phyloP scores from a whole-genome alignment of 2,888 invertebrate genomes.

The Drosophila dives region DNA sequence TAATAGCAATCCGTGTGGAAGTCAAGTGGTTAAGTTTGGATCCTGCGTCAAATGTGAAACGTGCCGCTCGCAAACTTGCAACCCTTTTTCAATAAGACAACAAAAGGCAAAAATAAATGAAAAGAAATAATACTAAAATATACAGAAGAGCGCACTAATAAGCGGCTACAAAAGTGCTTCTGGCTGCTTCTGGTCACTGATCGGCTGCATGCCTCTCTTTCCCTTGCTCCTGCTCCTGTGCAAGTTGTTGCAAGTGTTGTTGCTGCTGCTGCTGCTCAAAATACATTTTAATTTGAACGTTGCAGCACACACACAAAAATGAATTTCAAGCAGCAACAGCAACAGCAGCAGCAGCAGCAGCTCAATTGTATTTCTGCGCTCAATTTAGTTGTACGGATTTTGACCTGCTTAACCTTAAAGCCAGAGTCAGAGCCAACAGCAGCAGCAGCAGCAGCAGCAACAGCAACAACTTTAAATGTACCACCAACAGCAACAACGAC shows the following conservation, averaged over 20 bases:
- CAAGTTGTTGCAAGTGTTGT: slow-evolving; percentile 33
- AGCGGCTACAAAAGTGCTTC: slow-evolving; percentile 79
- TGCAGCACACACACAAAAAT: slow-evolving; percentile 46
- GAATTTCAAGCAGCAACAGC: slow-evolving; percentile 47
- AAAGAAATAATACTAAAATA: slow-evolving; percentile 37
- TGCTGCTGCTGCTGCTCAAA: slow-evolving; percentile 51
- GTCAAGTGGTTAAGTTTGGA: slow-evolving; percentile 38
- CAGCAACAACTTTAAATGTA: slow-evolving; percentile 46
- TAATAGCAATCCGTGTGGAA: slow-evolving; percentile 62
- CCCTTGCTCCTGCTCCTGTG: not conserved
- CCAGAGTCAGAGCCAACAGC: slow-evolving; percentile 57
- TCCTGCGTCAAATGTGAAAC: slow-evolving; percentile 73
- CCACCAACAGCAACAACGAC: slow-evolving; percentile 41
- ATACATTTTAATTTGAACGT: slow-evolving; percentile 78
- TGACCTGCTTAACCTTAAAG: slow-evolving; percentile 83
- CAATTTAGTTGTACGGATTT: slow-evolving; percentile 84
- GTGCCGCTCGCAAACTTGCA: slow-evolving; percentile 54
- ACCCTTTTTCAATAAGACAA: slow-evolving; percentile 24
- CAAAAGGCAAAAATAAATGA: slow-evolving; percentile 29
- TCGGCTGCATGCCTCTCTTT: slow-evolving; percentile 7
- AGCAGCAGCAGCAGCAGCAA: slow-evolving; percentile 19
- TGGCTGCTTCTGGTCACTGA: slow-evolving; percentile 80
- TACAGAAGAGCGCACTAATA: slow-evolving; percentile 72
- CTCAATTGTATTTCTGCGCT: slow-evolving; percentile 82
- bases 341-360: slow-evolving; percentile 24